Evolutionary conservation across 2,797 vertebrate species (phyloP).

Genomic region (Anas georgica): DNA sequence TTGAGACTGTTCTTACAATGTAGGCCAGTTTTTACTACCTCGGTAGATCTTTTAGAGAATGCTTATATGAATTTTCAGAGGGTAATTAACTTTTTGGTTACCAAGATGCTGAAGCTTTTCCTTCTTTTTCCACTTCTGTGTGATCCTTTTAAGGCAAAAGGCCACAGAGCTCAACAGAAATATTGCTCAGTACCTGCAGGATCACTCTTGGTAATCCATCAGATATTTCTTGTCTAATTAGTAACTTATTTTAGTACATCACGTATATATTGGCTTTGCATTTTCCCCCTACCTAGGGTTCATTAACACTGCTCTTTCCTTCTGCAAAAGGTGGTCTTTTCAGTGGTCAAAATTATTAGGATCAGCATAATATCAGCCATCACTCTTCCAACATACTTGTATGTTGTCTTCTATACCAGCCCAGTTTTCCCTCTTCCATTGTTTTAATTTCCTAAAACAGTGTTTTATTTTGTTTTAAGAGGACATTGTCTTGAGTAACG

Average conservation of each 20-base stretch:
- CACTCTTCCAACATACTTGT: background rate
- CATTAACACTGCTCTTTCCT: background rate
- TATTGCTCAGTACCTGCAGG: background rate
- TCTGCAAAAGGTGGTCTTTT: background rate
- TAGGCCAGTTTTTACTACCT: background rate
- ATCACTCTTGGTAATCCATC: background rate
- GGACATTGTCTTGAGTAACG: background rate
- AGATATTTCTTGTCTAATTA: background rate
- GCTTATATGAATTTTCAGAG: background rate
- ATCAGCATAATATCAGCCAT: background rate
- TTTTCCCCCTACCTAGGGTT: background rate
- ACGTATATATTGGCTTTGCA: background rate
- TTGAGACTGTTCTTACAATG: background rate
- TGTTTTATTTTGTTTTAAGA: background rate
- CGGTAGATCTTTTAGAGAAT: background rate
- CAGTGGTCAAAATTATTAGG: background rate
- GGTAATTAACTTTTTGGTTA: background rate
- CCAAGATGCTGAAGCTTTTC: background rate
- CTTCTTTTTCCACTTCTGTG: background rate
- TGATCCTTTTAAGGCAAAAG: background rate
- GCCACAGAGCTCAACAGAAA: background rate
- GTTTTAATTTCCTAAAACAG: background rate
- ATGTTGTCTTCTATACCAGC: background rate
- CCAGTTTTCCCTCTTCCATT: background rate
- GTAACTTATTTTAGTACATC: background rate